Evolutionary conservation across 2,113 vertebrate genomes (phyloP).

Genomic region (Mesocricetus auratus): DNA sequence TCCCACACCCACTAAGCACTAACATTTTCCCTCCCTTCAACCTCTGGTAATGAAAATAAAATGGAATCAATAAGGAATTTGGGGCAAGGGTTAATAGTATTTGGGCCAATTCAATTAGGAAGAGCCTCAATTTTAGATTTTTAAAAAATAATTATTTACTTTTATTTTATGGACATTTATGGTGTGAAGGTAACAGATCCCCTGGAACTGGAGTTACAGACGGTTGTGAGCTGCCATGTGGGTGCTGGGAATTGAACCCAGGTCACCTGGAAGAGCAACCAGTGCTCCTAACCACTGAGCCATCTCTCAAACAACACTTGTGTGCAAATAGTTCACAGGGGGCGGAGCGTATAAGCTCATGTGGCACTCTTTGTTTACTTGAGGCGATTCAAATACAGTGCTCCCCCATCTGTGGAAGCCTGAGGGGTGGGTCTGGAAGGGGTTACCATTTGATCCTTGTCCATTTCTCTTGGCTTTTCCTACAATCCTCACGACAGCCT

Average conservation of each 20-base stretch:
- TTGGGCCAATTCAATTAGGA: neutral
- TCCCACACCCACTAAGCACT: neutral
- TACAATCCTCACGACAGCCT: neutral
- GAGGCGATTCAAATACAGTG: neutral
- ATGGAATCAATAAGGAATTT: neutral
- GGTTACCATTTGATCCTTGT: neutral
- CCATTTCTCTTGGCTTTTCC: neutral
- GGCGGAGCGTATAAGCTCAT: neutral
- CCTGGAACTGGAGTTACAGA: no score
- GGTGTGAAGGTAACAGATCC: no score
- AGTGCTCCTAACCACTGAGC: no score
- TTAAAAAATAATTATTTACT: neutral
- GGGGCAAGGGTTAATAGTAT: no score
- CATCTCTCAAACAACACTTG: neutral
- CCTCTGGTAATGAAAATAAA: neutral
- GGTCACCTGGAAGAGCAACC: no score
- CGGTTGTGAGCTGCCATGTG: no score
- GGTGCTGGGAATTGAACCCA: no score
- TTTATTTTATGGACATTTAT: no score
- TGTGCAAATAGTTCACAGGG: neutral
- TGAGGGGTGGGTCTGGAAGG: no score
- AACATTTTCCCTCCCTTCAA: neutral
- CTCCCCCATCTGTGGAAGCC: neutral
- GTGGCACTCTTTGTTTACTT: neutral
- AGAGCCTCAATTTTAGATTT: neutral